Conservation (phyloP, 1,140 invertebrate species). For the Babylonia areolata region DNA sequence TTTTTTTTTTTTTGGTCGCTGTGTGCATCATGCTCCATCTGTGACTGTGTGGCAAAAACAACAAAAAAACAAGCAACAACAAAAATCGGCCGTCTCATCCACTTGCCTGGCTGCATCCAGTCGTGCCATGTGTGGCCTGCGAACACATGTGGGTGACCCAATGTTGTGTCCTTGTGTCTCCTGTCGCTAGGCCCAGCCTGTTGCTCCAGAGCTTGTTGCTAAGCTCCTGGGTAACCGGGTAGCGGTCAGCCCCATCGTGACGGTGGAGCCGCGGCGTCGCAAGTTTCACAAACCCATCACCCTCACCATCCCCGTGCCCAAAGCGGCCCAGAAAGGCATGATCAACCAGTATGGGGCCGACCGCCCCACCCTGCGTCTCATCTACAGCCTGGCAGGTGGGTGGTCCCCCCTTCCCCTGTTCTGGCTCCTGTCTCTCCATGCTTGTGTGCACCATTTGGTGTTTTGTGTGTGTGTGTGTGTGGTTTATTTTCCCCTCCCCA, state of each 20-base stretch:
- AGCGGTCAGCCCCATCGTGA: constrained; percentile 98
- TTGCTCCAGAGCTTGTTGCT: constrained; percentile 95
- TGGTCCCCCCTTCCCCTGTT: background rate
- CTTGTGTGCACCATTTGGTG: background rate
- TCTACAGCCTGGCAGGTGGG: constrained; percentile 99
- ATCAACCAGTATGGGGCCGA: constrained; percentile 92
- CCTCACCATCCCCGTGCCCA: constrained; percentile 96
- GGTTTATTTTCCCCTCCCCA: too few species aligned
- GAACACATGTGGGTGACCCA: background rate
- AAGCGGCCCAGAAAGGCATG: constrained; percentile 92
- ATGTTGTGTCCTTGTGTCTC: constrained; percentile 12
- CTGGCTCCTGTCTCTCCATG: background rate
- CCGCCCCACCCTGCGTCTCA: constrained; percentile 93
- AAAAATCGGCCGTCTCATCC: background rate
- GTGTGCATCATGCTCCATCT: too few species aligned
- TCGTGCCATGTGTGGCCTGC: too few species aligned
- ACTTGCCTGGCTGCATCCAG: background rate
- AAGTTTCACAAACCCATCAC: constrained; percentile 99
- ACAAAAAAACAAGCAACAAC: too few species aligned
- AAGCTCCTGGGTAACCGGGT: constrained; percentile 98
- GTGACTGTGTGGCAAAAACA: too few species aligned
- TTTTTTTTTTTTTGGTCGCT: too few species aligned
- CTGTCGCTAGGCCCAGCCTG: constrained; percentile 91
- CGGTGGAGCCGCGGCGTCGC: constrained; percentile 95
- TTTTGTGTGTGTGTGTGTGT: too few species aligned